Evolutionary conservation across 1,140 invertebrate genomes (phyloP).

Genomic region (Thalassaphorura encarpata): DNA sequence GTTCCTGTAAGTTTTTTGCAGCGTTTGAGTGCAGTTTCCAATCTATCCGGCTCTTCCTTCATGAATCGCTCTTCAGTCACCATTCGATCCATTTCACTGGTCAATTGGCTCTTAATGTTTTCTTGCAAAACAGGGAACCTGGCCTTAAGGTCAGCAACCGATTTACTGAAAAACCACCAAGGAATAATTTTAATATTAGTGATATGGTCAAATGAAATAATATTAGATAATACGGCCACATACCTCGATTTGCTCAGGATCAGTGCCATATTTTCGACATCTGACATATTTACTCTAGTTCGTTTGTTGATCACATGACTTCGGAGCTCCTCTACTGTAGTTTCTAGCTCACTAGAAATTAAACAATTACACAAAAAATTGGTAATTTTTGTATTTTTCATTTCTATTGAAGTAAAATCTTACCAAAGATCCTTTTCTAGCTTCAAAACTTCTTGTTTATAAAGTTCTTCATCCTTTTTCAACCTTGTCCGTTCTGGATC

Average conservation of each 20-base stretch:
- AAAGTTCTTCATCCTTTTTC: slow-evolving; percentile 71
- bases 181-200: too few species aligned
- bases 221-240: not conserved
- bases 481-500: slow-evolving; percentile 34
- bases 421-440: slow-evolving; percentile 82
- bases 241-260: slow-evolving; percentile 73
- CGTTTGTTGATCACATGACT: slow-evolving; percentile 90
- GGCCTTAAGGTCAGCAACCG: slow-evolving; percentile 86
- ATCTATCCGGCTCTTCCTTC: slow-evolving; percentile 84
- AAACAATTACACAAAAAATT: slow-evolving; percentile 3
- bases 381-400: not conserved
- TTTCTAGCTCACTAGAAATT: slow-evolving; percentile 71
- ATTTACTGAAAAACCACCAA: slow-evolving; percentile 56
- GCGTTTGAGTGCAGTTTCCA: slow-evolving; percentile 78
- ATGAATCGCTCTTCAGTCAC: slow-evolving; percentile 88
- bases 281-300: slow-evolving; percentile 88
- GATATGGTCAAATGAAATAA: not conserved
- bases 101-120: slow-evolving; percentile 72
- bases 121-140: slow-evolving; percentile 82
- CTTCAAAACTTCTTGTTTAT: slow-evolving; percentile 78
- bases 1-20: slow-evolving; percentile 96
- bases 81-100: slow-evolving; percentile 88
- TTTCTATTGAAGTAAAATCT: slow-evolving; percentile 30
- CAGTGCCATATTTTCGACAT: slow-evolving; percentile 92
- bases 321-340: slow-evolving; percentile 84